These are phyloP conservation scores for Apodemia mormo DNA, from an alignment of 2,888 invertebrate genomes.

Conservation along the genomic window DNA sequence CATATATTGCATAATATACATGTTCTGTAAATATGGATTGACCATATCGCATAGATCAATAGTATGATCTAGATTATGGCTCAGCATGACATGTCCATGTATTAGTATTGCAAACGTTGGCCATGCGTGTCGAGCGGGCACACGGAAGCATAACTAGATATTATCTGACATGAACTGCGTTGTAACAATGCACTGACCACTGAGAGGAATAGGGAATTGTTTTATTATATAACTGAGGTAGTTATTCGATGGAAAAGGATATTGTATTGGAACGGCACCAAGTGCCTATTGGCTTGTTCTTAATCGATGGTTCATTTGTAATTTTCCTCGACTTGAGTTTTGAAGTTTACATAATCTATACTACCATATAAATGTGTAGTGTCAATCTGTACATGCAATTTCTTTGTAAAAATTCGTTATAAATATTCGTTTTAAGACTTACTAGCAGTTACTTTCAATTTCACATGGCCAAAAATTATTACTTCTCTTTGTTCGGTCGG, in stretches of 20 bases:
- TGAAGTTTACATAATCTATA: too few species aligned
- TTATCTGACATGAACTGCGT: constrained; percentile 8
- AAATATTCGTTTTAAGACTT: too few species aligned
- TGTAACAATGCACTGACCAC: constrained; percentile 13
- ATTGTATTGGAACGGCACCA: neutral
- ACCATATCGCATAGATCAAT: constrained; percentile 9
- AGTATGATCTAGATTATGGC: constrained; percentile 6
- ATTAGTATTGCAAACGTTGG: constrained; percentile 3
- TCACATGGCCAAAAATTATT: too few species aligned
- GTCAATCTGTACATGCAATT: too few species aligned
- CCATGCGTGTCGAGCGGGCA: neutral
- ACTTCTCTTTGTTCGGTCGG: too few species aligned
- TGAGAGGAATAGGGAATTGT: neutral
- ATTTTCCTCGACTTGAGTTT: too few species aligned
- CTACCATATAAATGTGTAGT: too few species aligned
- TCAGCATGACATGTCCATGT: neutral
- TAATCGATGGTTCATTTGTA: too few species aligned
- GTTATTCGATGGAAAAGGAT: neutral
- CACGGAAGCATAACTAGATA: neutral
- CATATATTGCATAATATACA: neutral
- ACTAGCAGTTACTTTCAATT: too few species aligned
- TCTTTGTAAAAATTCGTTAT: too few species aligned
- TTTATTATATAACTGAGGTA: neutral
- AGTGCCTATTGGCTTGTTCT: too few species aligned
- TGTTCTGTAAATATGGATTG: neutral